These are phyloP conservation scores for Dissostichus mawsoni DNA, from an alignment of 2,113 vertebrate species.

Conservation along the genomic window DNA sequence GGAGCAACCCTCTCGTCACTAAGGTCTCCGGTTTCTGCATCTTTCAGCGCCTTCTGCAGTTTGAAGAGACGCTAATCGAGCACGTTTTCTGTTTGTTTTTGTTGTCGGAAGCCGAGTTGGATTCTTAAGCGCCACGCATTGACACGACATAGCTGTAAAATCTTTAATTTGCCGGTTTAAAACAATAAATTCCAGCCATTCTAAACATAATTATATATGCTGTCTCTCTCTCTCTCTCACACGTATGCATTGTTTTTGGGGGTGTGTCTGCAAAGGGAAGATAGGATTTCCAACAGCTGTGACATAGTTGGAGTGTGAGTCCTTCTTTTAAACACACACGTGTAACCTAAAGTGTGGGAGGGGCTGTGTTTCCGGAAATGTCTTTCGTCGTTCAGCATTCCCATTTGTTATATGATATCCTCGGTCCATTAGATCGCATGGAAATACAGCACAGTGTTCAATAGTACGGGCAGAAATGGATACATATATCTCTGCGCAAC, in stretches of 20 bases:
- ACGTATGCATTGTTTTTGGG: not conserved
- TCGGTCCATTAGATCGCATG: too few relatives aligned
- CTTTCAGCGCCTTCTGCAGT: not conserved
- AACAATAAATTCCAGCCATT: not conserved
- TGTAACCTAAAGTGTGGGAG: too few relatives aligned
- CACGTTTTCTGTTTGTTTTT: not conserved
- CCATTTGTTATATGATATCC: too few relatives aligned
- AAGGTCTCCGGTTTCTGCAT: conserved; percentile 20
- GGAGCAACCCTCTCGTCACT: not conserved
- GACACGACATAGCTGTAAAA: rapidly evolving
- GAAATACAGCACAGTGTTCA: too few relatives aligned
- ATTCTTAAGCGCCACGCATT: not conserved
- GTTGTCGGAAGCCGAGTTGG: not conserved
- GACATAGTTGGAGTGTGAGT: conserved; percentile 40
- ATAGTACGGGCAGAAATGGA: too few relatives aligned
- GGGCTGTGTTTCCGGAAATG: too few relatives aligned
- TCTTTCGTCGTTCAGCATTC: too few relatives aligned
- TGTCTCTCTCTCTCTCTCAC: not conserved
- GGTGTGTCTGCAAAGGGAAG: conserved; percentile 38
- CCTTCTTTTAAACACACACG: not conserved
- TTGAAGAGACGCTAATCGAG: not conserved
- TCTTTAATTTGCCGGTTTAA: not conserved
- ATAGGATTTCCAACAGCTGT: conserved; percentile 53
- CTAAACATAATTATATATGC: not conserved
- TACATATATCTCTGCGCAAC: too few relatives aligned